These are phyloP conservation scores for Sebastes miniatus DNA, from an alignment of 2,797 vertebrate species.

Conservation along the genomic window DNA sequence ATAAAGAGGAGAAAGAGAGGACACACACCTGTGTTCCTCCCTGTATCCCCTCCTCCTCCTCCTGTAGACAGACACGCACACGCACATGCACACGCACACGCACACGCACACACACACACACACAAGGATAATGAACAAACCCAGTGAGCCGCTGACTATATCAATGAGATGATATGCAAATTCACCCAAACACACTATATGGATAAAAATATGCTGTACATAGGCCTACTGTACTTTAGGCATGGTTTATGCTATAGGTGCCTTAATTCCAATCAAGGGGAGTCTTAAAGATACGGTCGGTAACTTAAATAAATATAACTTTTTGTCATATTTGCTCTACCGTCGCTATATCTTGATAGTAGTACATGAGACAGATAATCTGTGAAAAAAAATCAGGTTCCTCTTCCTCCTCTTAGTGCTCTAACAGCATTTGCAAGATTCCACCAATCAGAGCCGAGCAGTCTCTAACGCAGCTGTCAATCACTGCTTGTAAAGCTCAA, in stretches of 20 bases:
- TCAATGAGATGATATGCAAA: no score
- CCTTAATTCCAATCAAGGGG: background rate
- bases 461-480: no score
- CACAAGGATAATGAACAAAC: no score
- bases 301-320: no score
- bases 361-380: rapidly evolving
- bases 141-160: no score
- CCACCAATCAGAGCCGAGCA: no score
- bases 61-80: background rate
- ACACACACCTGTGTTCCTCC: constrained; percentile 54
- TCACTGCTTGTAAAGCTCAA: no score
- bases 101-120: background rate
- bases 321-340: no score
- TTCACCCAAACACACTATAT: background rate
- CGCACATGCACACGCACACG: background rate
- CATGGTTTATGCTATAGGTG: background rate
- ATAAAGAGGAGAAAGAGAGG: constrained; percentile 39
- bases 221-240: background rate
- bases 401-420: no score
- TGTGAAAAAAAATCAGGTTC: no score
- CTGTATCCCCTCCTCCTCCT: constrained; percentile 20
- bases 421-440: no score
- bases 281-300: background rate
- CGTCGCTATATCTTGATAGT: rapidly evolving
- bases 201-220: background rate